Base-by-base conservation (phyloP, 2,797 vertebrate species). In the Cyclopterus lumpus region DNA sequence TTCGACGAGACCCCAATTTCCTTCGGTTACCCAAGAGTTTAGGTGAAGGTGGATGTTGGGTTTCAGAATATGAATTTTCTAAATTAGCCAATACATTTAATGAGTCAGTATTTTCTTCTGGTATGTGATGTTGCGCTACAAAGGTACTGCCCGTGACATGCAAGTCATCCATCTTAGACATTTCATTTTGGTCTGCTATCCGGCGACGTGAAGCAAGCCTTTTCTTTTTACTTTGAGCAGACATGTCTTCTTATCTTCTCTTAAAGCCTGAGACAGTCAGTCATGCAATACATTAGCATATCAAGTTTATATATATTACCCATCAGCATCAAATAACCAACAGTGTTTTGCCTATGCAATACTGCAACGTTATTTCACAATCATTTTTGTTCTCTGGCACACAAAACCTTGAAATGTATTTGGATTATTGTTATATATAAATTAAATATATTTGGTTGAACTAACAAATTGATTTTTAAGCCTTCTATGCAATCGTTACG, bases 1-100 rank as follows among this genome's bases (percentile, higher is more conserved):
- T 90, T 59, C 89, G 87, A 63, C 85, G 91, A 65, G 92, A 94
- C n/a, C 93, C 93, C 8, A 95, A 77, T 84, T 94, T 95, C 80
- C 79, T 90, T 79, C 77, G 89, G 46, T 79, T 92, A 42, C 49
- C 71, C 22, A 54, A 36, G 5, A 71, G n/a, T n/a, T 83, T 75
- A 49, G 71, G 62, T 34, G 67, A 74, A 4, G 51, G 42, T 32
- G 58, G 44, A 22, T 57, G 12, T 28, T 59, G 49, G 4, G 16
- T 66, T 76, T 81, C 80, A 67, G 70, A 58, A 38, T 49, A 55
- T 67, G 57, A 83, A 74, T 55, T 22, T 3, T 82, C 71, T 64
- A 34, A 12, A 60, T 71, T 42, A 53, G 40, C 38, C 0, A 67
- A 49, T 34, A 59, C 28, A 66, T 73, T 71, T 57, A 74, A 30